Evolutionary conservation across 2,113 vertebrate species (phyloP), one percentile per base, ranked within the genome.

Genomic region (Lipotes vexillifer): DNA sequence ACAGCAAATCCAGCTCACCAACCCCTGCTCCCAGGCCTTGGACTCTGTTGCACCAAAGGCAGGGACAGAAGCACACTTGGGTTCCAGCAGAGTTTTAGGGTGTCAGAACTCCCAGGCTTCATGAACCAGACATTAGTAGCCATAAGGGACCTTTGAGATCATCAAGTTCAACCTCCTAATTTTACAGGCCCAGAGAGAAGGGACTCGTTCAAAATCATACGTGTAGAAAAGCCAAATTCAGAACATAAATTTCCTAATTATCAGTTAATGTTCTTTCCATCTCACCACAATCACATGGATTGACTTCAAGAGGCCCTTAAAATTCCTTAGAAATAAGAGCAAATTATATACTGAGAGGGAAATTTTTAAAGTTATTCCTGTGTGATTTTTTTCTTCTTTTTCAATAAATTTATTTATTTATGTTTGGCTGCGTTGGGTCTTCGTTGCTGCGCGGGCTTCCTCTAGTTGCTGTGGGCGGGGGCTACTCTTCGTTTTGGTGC

Each of bases 231-330:
- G n/a, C 88, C 52, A 80, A 71, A 90, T 59, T 74, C 65, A 87
- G 85, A 92, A 78, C 18, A 87, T 69, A 69, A 84, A 77, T 82
- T 52, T 89, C 49, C 71, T 95, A 93, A 93, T 95, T 86, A 65
- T 91, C 85, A 87, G 90, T 93, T 59, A 52, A 77, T 75, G 59
- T 61, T 92, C 89, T 93, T 94, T 83, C n/a, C 72, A 72, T 36
- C 78, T 95, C 75, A 61, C 84, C 27, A 66, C 81, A 59, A 80
- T 88, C 86, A 86, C 33, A 83, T 36, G 55, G 49, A n/a, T 68
- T 6, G 36, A 68, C 49, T 61, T 82, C 77, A 85, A 69, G 66
- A 84, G 80, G 61, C 71, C 29, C 41, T 92, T 65, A 87, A 93
- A 87, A 93, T 59, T 69, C 80, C 38, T 84, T 57, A 46, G 77